A percentile compares a stretch with the other conserved stretches of the same genome.
Conservation (phyloP, 2,888 invertebrate genomes). For the Drosophila multiciliata region DNA sequence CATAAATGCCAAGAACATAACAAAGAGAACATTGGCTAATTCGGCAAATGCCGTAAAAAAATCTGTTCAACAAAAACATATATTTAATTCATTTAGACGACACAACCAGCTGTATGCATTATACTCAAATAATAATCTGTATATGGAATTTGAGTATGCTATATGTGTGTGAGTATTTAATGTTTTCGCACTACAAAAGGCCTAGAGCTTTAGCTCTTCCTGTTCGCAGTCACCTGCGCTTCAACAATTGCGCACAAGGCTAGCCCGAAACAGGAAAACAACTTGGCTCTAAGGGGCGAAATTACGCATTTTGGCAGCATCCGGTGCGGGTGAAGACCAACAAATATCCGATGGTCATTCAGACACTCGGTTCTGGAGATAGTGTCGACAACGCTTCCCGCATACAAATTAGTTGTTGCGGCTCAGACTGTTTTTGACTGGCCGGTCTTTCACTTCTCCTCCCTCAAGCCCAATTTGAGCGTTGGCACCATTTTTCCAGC, state of each 20-base stretch:
- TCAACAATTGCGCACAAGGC: constrained; percentile 76
- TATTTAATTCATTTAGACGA: constrained; percentile 36
- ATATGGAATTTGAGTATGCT: constrained; percentile 1
- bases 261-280: constrained; percentile 42
- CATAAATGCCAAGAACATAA: not conserved
- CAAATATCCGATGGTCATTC: constrained; percentile 53
- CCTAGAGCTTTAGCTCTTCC: constrained; percentile 52
- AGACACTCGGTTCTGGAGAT: constrained; percentile 65
- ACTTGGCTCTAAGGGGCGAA: constrained; percentile 49
- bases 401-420: constrained; percentile 79
- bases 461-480: not conserved
- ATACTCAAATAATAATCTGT: constrained; percentile 17
- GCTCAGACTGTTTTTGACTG: constrained; percentile 22
- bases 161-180: not conserved
- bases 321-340: constrained; percentile 47
- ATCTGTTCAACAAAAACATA: constrained; percentile 3
- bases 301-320: constrained; percentile 76
- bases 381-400: constrained; percentile 54
- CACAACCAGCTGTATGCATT: constrained; percentile 18
- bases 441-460: constrained; percentile 18
- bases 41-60: constrained; percentile 5
- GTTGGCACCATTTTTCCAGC: constrained; percentile 29
- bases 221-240: constrained; percentile 72
- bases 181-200: constrained; percentile 14
- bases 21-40: not conserved